phyloP scores from a whole-genome alignment of 2,113 vertebrate species.

The Daboia siamensis region DNA sequence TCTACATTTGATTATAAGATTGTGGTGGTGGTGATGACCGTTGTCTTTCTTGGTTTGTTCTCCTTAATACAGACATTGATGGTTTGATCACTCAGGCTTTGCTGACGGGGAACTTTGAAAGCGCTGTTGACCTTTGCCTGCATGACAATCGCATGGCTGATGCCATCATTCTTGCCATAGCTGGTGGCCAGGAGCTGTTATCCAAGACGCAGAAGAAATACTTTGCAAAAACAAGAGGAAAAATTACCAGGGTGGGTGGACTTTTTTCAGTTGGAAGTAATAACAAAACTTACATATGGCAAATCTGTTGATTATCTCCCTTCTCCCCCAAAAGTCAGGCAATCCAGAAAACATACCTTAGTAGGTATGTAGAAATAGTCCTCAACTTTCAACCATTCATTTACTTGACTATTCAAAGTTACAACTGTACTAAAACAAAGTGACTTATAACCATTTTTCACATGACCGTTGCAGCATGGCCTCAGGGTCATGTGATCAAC shows the following conservation, averaged over 20 bases:
- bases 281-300: background rate
- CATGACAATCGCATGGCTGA: conserved; percentile 95
- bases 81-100: conserved; percentile 92
- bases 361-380: background rate
- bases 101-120: conserved; percentile 89
- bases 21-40: background rate
- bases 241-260: conserved; percentile 86
- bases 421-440: too few species aligned
- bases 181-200: conserved; percentile 87
- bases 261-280: conserved; percentile 17
- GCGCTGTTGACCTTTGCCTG: conserved; percentile 91
- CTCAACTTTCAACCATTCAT: too few species aligned
- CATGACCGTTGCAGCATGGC: too few species aligned
- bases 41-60: conserved; percentile 11
- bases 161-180: conserved; percentile 91
- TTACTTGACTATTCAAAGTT: too few species aligned
- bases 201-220: conserved; percentile 90
- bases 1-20: background rate
- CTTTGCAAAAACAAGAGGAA: conserved; percentile 86
- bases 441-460: too few species aligned
- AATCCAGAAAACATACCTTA: background rate
- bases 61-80: conserved; percentile 81
- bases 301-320: background rate
- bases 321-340: background rate
- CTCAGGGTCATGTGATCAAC: too few species aligned